These are phyloP conservation scores for Cyprinodon tularosa DNA, from an alignment of 2,113 vertebrate genomes.

Conservation along the genomic window DNA sequence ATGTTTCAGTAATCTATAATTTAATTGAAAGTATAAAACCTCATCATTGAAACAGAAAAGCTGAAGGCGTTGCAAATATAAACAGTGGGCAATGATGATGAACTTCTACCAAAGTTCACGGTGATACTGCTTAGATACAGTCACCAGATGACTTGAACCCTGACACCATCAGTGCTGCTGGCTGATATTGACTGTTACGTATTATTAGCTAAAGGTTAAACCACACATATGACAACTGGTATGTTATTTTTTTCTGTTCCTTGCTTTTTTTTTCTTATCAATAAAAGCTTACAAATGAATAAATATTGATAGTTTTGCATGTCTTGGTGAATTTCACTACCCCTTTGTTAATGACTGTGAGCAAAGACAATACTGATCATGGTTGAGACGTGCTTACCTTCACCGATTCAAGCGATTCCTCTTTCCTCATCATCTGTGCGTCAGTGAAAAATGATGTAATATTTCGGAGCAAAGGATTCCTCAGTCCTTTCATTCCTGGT, in stretches of 20 bases:
- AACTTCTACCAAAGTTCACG: constrained; percentile 8
- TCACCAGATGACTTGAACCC: background rate
- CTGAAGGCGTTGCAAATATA: background rate
- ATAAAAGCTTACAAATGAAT: too few species aligned
- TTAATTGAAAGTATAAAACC: background rate
- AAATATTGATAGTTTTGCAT: too few species aligned
- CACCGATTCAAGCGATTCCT: too few species aligned
- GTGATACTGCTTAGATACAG: background rate
- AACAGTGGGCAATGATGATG: background rate
- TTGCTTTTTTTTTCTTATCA: too few species aligned
- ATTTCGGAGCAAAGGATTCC: background rate
- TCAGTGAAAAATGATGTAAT: too few species aligned
- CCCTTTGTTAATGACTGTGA: too few species aligned
- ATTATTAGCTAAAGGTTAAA: background rate
- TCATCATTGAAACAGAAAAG: background rate
- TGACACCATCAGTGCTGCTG: background rate
- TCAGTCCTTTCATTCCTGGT: background rate
- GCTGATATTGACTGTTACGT: background rate
- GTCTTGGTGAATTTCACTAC: too few species aligned
- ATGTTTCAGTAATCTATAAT: too few species aligned
- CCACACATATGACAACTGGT: background rate
- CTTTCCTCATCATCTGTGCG: too few species aligned
- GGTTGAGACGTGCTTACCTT: too few species aligned
- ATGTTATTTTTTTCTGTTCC: background rate
- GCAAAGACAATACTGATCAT: too few species aligned